Evolutionary conservation across 1,140 invertebrate genomes (phyloP), one percentile per base, ranked within the genome.

Genomic region (Riptortus pedestris): DNA sequence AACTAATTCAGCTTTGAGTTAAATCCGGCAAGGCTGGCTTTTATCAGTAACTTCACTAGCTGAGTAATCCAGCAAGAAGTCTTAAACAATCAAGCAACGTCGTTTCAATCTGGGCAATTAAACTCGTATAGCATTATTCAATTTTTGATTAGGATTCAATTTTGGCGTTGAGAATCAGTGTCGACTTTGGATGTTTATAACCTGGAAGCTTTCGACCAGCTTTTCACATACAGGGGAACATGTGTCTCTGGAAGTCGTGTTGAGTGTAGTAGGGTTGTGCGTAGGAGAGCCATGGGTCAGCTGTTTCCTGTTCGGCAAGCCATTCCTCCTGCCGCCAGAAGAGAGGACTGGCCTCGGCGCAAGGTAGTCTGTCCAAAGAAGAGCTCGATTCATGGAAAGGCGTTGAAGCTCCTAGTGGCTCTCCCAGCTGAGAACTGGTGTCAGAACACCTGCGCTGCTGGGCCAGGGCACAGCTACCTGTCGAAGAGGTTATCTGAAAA

Each of bases 401-500:
- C 1, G 63, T 64, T 2, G 63, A 64, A 2, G 51, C 51, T 1
- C 63, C 63, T 9, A 64, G 11, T 2, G 63, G 63, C 48, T 62
- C 61, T 14, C 59, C 59, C 1, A 62, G 20, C 16, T 48, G 26
- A 2, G 31, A 48, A 33, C 45, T 62, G 16, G 26, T 31, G 20
- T n/a, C 47, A 31, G 43, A 52, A 33, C 61, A 65, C 20, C 64
- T 2, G 43, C 78, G 76, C 60, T 78, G 77, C 0, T 78, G 78
- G 0, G 78, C 78, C 0, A 78, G 73, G 1, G 78, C 78, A 58
- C 78, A 79, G 57, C 79, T 83, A 45, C 83, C 83, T 0, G 79
- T 81, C 2, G 82, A 84, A 0, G 84, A 83, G 1, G 84, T 85
- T 61, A 87, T 86, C 74, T 70, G 59, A 0, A 67, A 61, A 20